Percentiles rank a stretch among this genome's conserved stretches.
Conservation (phyloP, 1,140 invertebrate genomes). For the Leptinotarsa texana region DNA sequence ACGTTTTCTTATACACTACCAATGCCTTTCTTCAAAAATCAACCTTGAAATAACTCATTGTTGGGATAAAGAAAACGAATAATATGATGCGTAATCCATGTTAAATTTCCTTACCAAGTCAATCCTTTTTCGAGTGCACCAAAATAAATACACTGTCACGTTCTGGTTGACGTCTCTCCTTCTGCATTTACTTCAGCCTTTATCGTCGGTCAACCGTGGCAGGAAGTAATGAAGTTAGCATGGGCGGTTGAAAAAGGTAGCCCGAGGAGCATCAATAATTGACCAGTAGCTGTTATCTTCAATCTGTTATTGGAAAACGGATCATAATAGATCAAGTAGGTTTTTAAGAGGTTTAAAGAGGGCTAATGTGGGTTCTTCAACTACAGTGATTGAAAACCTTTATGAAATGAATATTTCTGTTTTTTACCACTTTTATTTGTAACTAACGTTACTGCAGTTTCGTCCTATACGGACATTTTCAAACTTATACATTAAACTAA, state of each 20-base stretch:
- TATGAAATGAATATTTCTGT: too few relatives aligned
- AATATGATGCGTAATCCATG: not conserved
- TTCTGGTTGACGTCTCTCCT: not conserved
- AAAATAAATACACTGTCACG: not conserved
- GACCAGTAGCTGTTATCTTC: too few relatives aligned
- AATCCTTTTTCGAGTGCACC: slow-evolving; percentile 2
- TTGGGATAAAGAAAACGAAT: not conserved
- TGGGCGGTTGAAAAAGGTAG: not conserved
- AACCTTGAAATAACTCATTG: not conserved
- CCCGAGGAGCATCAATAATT: too few relatives aligned
- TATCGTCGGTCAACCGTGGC: not conserved
- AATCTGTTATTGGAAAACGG: too few relatives aligned
- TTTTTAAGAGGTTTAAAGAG: too few relatives aligned
- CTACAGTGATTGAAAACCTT: too few relatives aligned
- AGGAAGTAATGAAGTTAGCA: not conserved
- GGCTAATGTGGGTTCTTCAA: too few relatives aligned
- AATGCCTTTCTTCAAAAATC: not conserved
- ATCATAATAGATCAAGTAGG: too few relatives aligned
- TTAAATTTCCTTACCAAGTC: slow-evolving; percentile 5
- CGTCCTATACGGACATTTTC: too few relatives aligned
- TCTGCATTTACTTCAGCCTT: not conserved
- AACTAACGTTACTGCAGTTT: too few relatives aligned
- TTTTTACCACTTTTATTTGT: too few relatives aligned
- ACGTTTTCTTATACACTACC: not conserved
- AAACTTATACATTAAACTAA: too few relatives aligned